These are phyloP conservation scores for Lasioglossum calceatum DNA, from an alignment of 2,888 invertebrate genomes.

Conservation along the genomic window DNA sequence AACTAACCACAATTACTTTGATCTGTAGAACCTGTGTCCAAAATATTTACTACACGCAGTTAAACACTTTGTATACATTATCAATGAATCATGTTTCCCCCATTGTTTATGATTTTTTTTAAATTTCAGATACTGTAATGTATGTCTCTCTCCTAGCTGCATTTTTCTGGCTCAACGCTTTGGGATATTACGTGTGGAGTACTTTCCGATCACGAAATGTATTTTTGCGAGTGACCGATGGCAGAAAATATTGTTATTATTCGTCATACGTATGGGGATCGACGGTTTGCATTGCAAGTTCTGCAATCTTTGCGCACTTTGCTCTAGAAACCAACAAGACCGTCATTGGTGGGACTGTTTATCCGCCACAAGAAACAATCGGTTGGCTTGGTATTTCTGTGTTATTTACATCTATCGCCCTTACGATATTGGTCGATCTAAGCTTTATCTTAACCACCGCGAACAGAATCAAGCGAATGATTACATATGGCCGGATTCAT, in stretches of 20 bases:
- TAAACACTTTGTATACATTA: neutral
- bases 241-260: constrained; percentile 94
- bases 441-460: constrained; percentile 93
- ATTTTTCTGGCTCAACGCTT: constrained; percentile 94
- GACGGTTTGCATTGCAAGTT: constrained; percentile 89
- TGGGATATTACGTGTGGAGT: constrained; percentile 95
- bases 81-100: neutral
- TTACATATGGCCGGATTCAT: constrained; percentile 94
- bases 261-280: constrained; percentile 92
- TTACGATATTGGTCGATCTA: constrained; percentile 91
- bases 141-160: constrained; percentile 92
- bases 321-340: constrained; percentile 89
- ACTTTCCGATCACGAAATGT: constrained; percentile 95
- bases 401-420: constrained; percentile 93
- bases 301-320: constrained; percentile 93
- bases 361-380: constrained; percentile 90
- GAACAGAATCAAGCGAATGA: constrained; percentile 91
- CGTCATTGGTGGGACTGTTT: constrained; percentile 76
- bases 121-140: constrained; percentile 89
- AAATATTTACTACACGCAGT: neutral
- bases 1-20: neutral
- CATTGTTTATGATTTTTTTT: constrained; percentile 71
- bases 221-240: constrained; percentile 93
- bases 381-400: constrained; percentile 93
- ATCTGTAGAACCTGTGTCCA: neutral